Conservation (phyloP, 2,797 vertebrate genomes). For the Bovichtus variegatus region DNA sequence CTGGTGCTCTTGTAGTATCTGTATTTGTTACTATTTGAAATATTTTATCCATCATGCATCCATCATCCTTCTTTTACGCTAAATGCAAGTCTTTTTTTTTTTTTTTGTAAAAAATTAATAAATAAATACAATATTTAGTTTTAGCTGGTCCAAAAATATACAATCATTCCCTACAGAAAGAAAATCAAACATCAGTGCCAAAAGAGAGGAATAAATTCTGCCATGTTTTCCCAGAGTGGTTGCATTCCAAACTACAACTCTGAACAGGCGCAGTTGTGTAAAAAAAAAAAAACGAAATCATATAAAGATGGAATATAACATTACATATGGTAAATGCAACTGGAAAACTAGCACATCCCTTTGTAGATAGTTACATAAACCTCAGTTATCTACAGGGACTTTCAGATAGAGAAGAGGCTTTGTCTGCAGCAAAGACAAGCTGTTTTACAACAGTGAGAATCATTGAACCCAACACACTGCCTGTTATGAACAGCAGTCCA, state of each 20-base stretch:
- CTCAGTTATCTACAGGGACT: not conserved
- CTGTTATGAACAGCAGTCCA: constrained; percentile 45
- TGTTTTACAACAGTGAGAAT: constrained; percentile 23
- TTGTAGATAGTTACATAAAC: not conserved
- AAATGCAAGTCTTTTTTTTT: not conserved
- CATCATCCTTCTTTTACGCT: not conserved
- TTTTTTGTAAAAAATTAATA: too few species aligned
- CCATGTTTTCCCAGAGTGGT: not conserved
- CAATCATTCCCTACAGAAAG: not conserved
- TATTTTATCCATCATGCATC: not conserved
- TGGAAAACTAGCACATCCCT: not conserved
- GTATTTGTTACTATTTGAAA: not conserved
- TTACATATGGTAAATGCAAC: not conserved
- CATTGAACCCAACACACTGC: not conserved
- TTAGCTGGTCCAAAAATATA: not conserved
- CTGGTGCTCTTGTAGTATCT: not conserved
- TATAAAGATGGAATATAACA: not conserved
- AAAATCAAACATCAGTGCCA: not conserved
- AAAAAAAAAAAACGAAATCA: constrained; percentile 1
- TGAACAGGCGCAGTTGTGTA: not conserved
- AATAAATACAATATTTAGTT: not conserved
- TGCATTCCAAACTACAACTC: constrained; percentile 12
- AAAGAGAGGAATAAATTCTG: not conserved
- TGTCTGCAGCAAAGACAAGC: constrained; percentile 6
- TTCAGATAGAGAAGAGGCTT: not conserved